A percentile compares a stretch with the other conserved stretches of the same genome.
Conservation (phyloP, 2,888 invertebrate species). For the Lobophora halterata region DNA sequence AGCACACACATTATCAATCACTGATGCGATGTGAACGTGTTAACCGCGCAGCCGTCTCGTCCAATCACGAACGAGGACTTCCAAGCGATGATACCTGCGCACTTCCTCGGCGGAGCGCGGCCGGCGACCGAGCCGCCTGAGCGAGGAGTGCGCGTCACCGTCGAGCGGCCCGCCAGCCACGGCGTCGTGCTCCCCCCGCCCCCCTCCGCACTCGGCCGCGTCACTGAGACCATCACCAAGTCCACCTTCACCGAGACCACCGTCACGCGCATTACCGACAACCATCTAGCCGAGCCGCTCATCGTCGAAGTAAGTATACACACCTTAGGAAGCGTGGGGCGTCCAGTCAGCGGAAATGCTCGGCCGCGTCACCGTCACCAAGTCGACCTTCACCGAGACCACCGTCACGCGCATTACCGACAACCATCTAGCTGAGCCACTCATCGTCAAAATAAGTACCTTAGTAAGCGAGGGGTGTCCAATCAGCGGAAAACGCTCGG, state of each 20-base stretch:
- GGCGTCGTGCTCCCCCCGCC: conserved; percentile 89
- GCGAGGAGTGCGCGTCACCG: conserved; percentile 89
- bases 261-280: conserved; percentile 96
- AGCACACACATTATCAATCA: conserved; percentile 28
- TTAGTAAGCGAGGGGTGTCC: too few species aligned
- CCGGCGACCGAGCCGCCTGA: conserved; percentile 49
- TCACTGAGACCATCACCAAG: conserved; percentile 97
- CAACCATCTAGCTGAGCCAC: not conserved
- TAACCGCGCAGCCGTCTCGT: conserved; percentile 84
- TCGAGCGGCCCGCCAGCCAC: conserved; percentile 84
- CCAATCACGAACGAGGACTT: conserved; percentile 96
- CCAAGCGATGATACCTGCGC: conserved; percentile 96
- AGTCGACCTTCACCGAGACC: conserved; percentile 97
- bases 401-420: conserved; percentile 83
- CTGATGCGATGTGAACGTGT: conserved; percentile 76
- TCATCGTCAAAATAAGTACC: conserved; percentile 85
- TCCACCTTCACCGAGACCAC: conserved; percentile 97
- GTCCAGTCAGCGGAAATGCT: not conserved
- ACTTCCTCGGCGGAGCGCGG: conserved; percentile 84
- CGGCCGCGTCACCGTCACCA: conserved; percentile 83
- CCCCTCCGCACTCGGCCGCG: conserved; percentile 90
- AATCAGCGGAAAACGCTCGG: too few species aligned
- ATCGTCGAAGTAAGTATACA: conserved; percentile 89
- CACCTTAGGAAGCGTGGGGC: not conserved
- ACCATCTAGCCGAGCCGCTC: conserved; percentile 91